Percentiles rank a stretch among this genome's conserved stretches.
Evolutionary conservation across 2,888 invertebrate species (phyloP).

Genomic region (Callosobruchus maculatus): DNA sequence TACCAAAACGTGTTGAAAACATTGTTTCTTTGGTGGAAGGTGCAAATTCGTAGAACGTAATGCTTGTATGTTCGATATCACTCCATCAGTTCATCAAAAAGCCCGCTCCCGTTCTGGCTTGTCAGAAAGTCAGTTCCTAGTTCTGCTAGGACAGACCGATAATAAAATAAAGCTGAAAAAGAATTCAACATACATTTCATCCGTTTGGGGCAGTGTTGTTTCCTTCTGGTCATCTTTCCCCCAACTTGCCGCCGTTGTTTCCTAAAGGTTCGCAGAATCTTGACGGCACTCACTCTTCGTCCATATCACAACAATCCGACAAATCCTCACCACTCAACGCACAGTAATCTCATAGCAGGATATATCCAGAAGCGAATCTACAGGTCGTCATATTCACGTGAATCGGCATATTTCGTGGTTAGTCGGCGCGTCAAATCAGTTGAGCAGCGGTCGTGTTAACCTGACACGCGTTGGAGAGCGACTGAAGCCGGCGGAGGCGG

Average conservation of each 20-base stretch:
- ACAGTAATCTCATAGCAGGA: not conserved
- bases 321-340: not conserved
- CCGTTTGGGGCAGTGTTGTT: slow-evolving; percentile 54
- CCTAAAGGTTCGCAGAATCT: slow-evolving; percentile 42
- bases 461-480: not conserved
- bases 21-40: too few relatives aligned
- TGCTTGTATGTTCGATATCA: too few relatives aligned
- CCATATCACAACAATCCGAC: not conserved
- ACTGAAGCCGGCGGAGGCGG: not conserved
- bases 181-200: slow-evolving; percentile 51
- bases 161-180: not conserved
- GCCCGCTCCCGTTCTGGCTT: too few relatives aligned
- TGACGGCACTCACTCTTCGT: slow-evolving; percentile 16
- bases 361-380: not conserved
- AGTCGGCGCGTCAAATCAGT: not conserved
- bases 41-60: too few relatives aligned
- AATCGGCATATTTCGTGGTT: not conserved
- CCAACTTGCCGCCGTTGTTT: slow-evolving; percentile 30
- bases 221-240: slow-evolving; percentile 51
- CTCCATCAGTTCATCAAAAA: too few relatives aligned
- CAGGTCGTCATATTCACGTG: not conserved
- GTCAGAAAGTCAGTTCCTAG: too few relatives aligned
- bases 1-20: too few relatives aligned
- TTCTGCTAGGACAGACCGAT: too few relatives aligned
- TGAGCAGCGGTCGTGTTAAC: not conserved